Conservation (phyloP, 2,797 vertebrate genomes). For the Avahi laniger region DNA sequence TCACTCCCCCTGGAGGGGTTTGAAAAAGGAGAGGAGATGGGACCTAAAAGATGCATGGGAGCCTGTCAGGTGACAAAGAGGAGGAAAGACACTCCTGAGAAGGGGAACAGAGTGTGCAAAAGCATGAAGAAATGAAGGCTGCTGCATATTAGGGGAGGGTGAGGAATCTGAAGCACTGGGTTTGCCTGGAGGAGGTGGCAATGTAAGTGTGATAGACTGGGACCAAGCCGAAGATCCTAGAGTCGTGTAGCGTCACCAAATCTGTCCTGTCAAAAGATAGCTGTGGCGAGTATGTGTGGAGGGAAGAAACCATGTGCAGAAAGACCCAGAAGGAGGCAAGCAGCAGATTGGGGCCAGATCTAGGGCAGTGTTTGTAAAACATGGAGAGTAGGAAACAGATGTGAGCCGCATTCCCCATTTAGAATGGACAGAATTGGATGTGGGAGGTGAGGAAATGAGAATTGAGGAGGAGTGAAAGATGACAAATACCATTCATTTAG, state of each 20-base stretch:
- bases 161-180: background rate
- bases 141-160: background rate
- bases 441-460: background rate
- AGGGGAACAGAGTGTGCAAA: background rate
- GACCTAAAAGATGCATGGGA: background rate
- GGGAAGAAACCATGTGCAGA: background rate
- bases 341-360: background rate
- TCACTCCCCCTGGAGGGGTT: background rate
- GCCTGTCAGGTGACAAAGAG: background rate
- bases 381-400: background rate
- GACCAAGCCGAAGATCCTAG: background rate
- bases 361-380: background rate
- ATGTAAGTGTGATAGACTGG: background rate
- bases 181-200: background rate
- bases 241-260: background rate
- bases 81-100: background rate
- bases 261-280: background rate
- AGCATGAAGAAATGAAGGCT: background rate
- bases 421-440: background rate
- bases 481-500: background rate
- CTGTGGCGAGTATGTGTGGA: background rate
- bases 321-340: background rate
- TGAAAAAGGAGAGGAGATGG: background rate
- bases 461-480: background rate
- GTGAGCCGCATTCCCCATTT: background rate